These are phyloP conservation scores for Penaeus chinensis DNA, from an alignment of 1,140 invertebrate species.

Conservation along the genomic window DNA sequence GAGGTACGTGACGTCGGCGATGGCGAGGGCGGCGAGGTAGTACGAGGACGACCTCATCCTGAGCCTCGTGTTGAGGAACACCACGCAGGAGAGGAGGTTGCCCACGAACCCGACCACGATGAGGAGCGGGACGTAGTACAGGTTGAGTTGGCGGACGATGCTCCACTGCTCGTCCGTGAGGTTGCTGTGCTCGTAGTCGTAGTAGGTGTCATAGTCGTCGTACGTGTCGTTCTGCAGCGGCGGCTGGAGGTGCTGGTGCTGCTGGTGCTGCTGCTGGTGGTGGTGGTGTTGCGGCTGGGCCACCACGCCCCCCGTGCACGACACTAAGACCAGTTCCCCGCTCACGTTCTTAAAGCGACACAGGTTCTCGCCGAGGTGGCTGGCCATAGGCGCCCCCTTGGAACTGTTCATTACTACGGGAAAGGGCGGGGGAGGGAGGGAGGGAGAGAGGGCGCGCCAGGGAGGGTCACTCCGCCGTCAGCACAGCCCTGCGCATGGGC, in stretches of 20 bases:
- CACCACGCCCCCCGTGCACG: background rate
- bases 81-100: slow-evolving; percentile 77
- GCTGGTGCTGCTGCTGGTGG: background rate
- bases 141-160: slow-evolving; percentile 40
- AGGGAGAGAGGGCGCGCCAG: background rate
- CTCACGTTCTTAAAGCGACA: slow-evolving; percentile 48
- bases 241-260: background rate
- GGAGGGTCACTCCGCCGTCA: too few species aligned
- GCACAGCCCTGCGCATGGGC: too few species aligned
- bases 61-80: slow-evolving; percentile 81
- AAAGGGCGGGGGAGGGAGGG: background rate
- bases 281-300: background rate
- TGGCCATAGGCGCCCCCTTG: too few species aligned
- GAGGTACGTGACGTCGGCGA: slow-evolving; percentile 81
- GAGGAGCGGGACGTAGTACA: slow-evolving; percentile 73
- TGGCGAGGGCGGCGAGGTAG: slow-evolving; percentile 81
- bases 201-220: slow-evolving; percentile 9
- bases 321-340: slow-evolving; percentile 2
- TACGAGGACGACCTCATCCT: slow-evolving; percentile 77
- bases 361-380: slow-evolving; percentile 2
- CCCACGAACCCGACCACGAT: slow-evolving; percentile 78
- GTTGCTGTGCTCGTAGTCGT: slow-evolving; percentile 48
- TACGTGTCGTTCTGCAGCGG: background rate
- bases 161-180: slow-evolving; percentile 53
- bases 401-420: too few species aligned